Conservation (phyloP, 2,888 invertebrate species). For the Ceratothoa steindachneri region DNA sequence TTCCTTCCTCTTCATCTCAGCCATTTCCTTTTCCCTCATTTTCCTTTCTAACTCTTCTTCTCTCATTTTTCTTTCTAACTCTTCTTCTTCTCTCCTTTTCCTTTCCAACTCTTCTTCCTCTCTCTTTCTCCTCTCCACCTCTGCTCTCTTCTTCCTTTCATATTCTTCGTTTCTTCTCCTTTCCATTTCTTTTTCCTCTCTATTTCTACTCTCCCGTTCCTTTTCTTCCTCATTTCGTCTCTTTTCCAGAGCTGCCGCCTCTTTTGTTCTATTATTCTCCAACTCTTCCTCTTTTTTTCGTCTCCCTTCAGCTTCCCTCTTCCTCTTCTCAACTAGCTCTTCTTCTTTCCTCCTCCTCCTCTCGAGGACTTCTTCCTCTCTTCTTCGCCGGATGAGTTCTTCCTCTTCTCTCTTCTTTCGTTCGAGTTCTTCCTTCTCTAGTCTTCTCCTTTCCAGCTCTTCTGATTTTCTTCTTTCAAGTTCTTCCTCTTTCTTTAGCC, state of each 20-base stretch:
- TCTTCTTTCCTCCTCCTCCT: background rate
- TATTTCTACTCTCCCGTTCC: background rate
- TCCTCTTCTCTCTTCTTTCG: background rate
- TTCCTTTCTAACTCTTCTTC: conserved; percentile 7
- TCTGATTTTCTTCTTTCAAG: background rate
- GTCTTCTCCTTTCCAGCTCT: background rate
- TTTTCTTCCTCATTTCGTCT: background rate
- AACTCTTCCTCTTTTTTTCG: background rate
- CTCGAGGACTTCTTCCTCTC: background rate
- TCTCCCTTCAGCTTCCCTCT: background rate
- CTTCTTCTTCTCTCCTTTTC: conserved; percentile 11
- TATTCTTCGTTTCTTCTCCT: background rate
- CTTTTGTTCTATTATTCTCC: background rate
- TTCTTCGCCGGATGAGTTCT: background rate
- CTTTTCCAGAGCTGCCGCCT: background rate
- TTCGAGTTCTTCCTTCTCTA: background rate
- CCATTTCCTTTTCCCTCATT: background rate
- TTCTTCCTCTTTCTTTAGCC: background rate
- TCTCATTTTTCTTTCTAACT: background rate
- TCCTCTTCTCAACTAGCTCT: background rate
- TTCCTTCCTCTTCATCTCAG: background rate
- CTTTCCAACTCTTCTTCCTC: background rate
- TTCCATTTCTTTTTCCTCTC: background rate
- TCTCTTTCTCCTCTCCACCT: background rate
- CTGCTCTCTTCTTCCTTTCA: background rate